Evolutionary conservation across 35 echinoderm and acorn worm genomes (phyloP).

Genomic region (Strongylocentrotus purpuratus): DNA sequence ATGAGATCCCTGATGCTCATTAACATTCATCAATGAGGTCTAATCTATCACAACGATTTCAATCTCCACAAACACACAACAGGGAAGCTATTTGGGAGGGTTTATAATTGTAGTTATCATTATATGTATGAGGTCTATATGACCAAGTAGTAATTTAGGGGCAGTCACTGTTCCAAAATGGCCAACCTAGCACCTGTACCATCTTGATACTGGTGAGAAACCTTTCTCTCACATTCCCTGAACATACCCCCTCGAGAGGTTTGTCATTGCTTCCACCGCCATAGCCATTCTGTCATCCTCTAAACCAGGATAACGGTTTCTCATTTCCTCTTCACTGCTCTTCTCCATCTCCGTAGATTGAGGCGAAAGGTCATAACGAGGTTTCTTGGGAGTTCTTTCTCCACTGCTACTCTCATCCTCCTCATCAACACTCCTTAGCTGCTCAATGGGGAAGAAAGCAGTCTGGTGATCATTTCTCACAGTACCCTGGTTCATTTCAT

Average conservation of each 20-base stretch:
- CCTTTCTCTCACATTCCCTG: neutral
- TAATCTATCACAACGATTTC: too few species aligned
- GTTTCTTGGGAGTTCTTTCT: conserved; percentile 11
- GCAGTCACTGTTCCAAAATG: too few species aligned
- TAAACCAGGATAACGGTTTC: conserved; percentile 15
- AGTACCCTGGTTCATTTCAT: neutral
- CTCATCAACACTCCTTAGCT: neutral
- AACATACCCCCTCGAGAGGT: conserved; percentile 11
- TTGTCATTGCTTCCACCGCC: conserved; percentile 39
- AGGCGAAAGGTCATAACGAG: neutral
- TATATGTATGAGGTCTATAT: too few species aligned
- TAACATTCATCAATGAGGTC: too few species aligned
- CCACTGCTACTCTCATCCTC: neutral
- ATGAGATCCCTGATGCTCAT: too few species aligned
- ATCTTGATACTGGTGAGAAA: too few species aligned
- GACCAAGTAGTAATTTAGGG: too few species aligned
- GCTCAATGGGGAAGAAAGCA: conserved; percentile 10
- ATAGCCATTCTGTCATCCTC: conserved; percentile 40
- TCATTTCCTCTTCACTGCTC: neutral
- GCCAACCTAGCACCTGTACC: too few species aligned
- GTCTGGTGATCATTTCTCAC: neutral
- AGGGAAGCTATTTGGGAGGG: too few species aligned
- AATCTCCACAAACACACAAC: too few species aligned
- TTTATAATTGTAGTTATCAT: too few species aligned
- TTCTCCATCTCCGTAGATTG: neutral